A percentile compares a stretch with the other conserved stretches of the same genome.
Conservation (phyloP, 1,140 invertebrate species). For the Heliconius hermathena region DNA sequence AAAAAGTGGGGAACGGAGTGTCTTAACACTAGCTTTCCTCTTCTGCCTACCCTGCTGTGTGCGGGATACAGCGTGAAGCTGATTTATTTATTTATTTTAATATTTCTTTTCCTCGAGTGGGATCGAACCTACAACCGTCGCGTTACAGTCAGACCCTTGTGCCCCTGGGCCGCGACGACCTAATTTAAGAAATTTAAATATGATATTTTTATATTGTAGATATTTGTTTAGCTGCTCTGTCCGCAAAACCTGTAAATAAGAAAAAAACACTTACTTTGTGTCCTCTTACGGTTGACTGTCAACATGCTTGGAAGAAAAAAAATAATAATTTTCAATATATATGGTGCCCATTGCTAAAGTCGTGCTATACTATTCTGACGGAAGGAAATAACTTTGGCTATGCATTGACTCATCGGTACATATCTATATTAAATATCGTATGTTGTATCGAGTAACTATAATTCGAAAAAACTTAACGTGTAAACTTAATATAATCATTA, state of each 20-base stretch:
- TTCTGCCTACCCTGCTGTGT: too few relatives aligned
- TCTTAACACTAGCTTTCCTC: too few relatives aligned
- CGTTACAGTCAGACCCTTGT: too few relatives aligned
- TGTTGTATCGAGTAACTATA: not conserved
- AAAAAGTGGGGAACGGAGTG: too few relatives aligned
- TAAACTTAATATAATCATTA: too few relatives aligned
- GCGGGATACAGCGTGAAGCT: too few relatives aligned
- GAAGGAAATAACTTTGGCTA: slow-evolving; percentile 57
- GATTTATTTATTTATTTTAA: too few relatives aligned
- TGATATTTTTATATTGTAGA: slow-evolving; percentile 40
- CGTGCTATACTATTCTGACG: slow-evolving; percentile 43
- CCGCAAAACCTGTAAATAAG: slow-evolving; percentile 27
- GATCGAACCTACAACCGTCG: too few relatives aligned
- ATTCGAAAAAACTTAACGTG: too few relatives aligned
- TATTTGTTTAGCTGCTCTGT: slow-evolving; percentile 47
- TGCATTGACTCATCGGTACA: slow-evolving; percentile 54
- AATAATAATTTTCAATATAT: not conserved
- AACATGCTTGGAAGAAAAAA: not conserved
- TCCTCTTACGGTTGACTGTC: slow-evolving; percentile 13
- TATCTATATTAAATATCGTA: not conserved
- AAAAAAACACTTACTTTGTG: slow-evolving; percentile 30
- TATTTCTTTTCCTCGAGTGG: too few relatives aligned
- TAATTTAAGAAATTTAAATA: not conserved
- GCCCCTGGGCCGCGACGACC: too few relatives aligned
- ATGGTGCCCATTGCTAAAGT: slow-evolving; percentile 9